Conservation (phyloP, 2,113 vertebrate species). For the Pluvialis apricaria region DNA sequence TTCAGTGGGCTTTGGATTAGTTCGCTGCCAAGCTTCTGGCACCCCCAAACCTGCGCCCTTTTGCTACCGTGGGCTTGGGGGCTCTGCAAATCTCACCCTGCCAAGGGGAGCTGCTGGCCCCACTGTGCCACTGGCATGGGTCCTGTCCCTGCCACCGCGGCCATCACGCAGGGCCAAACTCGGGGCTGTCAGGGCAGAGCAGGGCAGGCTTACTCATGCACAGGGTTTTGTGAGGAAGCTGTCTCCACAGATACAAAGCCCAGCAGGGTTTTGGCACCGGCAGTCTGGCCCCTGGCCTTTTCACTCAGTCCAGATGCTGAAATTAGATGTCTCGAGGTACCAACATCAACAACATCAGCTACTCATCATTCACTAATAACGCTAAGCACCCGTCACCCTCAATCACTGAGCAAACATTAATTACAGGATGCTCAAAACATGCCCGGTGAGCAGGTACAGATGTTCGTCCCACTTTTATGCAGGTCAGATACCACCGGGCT, state of each 20-base stretch:
- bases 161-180: not conserved
- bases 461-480: not conserved
- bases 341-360: conserved; percentile 23
- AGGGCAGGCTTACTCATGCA: not conserved
- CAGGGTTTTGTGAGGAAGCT: not conserved
- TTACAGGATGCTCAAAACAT: conserved; percentile 14
- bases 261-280: not conserved
- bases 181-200: accelerated
- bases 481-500: not conserved
- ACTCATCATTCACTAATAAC: not conserved
- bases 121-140: not conserved
- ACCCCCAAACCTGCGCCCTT: not conserved
- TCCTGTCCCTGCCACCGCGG: not conserved
- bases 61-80: not conserved
- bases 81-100: not conserved
- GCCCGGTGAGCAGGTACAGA: not conserved
- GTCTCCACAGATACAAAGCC: not conserved
- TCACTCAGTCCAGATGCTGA: conserved; percentile 14
- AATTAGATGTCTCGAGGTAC: not conserved
- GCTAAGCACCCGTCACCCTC: not conserved
- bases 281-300: not conserved
- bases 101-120: not conserved
- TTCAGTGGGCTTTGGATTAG: not conserved
- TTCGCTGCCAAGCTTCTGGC: not conserved
- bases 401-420: conserved; percentile 5